These are phyloP conservation scores for Periplaneta americana DNA, from an alignment of 1,140 invertebrate genomes.

Conservation along the genomic window DNA sequence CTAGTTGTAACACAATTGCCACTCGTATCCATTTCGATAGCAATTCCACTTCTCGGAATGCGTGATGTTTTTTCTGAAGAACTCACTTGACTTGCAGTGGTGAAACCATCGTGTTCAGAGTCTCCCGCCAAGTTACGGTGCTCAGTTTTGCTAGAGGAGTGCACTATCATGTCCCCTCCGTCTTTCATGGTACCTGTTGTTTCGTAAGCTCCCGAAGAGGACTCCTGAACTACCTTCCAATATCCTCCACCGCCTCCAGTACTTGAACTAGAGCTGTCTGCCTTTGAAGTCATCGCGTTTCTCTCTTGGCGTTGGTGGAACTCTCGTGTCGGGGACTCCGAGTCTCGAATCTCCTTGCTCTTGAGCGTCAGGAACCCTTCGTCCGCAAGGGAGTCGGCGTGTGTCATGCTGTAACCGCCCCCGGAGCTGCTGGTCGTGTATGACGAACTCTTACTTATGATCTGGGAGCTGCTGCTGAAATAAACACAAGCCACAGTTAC, in stretches of 20 bases:
- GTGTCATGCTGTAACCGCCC: conserved; percentile 24
- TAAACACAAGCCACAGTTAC: too few relatives aligned
- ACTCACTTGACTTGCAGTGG: not conserved
- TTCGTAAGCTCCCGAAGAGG: conserved; percentile 10
- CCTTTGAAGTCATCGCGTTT: not conserved
- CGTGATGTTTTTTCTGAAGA: conserved; percentile 3
- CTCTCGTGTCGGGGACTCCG: conserved; percentile 62
- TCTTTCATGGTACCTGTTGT: not conserved
- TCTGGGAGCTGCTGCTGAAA: not conserved
- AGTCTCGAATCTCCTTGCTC: conserved; percentile 68
- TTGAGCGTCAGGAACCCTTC: conserved; percentile 70
- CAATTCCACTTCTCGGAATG: not conserved
- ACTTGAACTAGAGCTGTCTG: not conserved
- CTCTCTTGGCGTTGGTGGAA: conserved; percentile 29
- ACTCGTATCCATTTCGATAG: not conserved
- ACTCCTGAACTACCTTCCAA: conserved; percentile 26
- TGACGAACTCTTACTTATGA: not conserved
- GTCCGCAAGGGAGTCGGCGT: conserved; percentile 60
- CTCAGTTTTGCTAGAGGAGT: not conserved
- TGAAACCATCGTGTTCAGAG: conserved; percentile 13
- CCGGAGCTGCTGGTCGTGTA: conserved; percentile 28
- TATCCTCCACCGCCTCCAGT: conserved; percentile 16
- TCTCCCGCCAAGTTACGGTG: conserved; percentile 15
- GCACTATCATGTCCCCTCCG: conserved; percentile 2
- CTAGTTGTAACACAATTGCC: not conserved